Conservation (phyloP, 1,140 invertebrate species). For the Theocolax elegans region DNA sequence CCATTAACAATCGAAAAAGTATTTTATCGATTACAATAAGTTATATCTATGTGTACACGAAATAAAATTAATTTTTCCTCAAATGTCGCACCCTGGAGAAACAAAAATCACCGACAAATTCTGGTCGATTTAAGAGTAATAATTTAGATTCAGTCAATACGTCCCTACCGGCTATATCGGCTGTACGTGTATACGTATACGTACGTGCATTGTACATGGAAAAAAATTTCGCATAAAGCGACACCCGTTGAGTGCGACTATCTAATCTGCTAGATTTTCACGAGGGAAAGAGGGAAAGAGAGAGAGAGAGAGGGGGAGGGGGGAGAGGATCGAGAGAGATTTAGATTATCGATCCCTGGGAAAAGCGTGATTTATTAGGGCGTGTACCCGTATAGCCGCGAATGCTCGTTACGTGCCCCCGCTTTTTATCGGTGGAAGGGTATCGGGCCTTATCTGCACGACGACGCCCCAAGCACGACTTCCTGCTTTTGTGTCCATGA, state of each 20-base stretch:
- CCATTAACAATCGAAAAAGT: too few species aligned
- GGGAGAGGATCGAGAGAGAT: background rate
- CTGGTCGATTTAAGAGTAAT: too few species aligned
- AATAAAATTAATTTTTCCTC: too few species aligned
- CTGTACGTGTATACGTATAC: too few species aligned
- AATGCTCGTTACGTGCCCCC: constrained; percentile 19
- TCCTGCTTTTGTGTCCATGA: constrained; percentile 35
- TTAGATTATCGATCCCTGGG: constrained; percentile 24
- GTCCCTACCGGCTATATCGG: too few species aligned
- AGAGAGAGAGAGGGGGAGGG: background rate
- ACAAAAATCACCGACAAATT: too few species aligned
- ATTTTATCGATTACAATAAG: too few species aligned
- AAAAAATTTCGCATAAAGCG: too few species aligned
- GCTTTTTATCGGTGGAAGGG: constrained; percentile 25
- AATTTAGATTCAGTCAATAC: too few species aligned
- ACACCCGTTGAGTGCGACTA: constrained; percentile 9
- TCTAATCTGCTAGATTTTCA: background rate
- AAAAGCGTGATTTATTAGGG: constrained; percentile 38
- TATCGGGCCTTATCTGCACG: constrained; percentile 37
- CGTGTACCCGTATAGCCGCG: constrained; percentile 22
- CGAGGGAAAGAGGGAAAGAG: background rate
- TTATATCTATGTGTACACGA: too few species aligned
- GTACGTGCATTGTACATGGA: too few species aligned
- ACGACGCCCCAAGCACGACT: constrained; percentile 27
- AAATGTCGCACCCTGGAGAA: too few species aligned